Conservation (phyloP, 64 coral and sea anemone genomes). For the Stichodactyla helianthus region DNA sequence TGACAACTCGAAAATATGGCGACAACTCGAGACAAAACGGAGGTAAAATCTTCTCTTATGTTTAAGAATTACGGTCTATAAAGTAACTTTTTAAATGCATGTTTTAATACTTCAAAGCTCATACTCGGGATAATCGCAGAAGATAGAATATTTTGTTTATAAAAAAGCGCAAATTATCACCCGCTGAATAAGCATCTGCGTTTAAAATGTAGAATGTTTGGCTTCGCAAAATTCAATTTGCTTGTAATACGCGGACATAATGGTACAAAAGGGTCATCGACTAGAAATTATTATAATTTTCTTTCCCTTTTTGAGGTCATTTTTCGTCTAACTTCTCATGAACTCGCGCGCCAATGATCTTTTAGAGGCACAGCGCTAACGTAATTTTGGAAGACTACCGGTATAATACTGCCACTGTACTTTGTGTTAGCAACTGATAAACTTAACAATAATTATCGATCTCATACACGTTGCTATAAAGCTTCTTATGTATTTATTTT, state of each 20-base stretch:
- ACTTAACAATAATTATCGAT: not conserved
- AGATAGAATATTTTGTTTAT: not conserved
- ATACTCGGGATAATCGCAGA: not conserved
- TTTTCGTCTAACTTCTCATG: not conserved
- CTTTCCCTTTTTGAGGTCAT: not conserved
- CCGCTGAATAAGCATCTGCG: not conserved
- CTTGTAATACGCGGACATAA: not conserved
- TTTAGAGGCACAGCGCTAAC: not conserved
- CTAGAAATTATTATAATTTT: not conserved
- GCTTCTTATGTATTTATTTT: not conserved
- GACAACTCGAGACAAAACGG: slow-evolving; percentile 38
- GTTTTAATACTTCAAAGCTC: not conserved
- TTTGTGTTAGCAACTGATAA: not conserved
- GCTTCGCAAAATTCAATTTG: not conserved
- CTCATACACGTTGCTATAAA: not conserved
- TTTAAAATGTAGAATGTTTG: not conserved
- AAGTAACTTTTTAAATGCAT: not conserved
- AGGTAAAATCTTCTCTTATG: slow-evolving; percentile 29
- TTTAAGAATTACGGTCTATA: not conserved
- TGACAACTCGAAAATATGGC: slow-evolving; percentile 22
- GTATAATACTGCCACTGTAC: not conserved
- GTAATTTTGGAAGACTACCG: not conserved
- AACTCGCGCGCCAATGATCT: not conserved
- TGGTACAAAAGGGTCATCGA: slow-evolving; percentile 7
- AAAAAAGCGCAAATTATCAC: not conserved